Conservation (phyloP, 1,140 invertebrate species). For the Bradysia coprophila region DNA sequence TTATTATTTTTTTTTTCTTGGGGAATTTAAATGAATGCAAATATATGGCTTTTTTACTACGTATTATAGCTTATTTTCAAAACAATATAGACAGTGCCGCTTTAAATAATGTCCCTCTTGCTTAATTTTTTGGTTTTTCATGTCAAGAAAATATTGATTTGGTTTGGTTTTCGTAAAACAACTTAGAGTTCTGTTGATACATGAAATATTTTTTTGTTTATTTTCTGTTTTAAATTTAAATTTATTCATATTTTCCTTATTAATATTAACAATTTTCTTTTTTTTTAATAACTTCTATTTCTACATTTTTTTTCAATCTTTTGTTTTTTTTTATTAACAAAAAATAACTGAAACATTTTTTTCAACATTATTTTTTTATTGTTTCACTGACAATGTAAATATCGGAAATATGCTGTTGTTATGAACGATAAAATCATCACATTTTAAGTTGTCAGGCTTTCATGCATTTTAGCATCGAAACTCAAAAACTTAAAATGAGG, state of each 20-base stretch:
- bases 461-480: too few species aligned
- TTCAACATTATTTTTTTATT: not conserved
- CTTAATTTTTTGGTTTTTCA: not conserved
- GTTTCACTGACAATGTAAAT: not conserved
- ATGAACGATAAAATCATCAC: too few species aligned
- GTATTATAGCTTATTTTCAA: not conserved
- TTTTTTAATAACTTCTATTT: not conserved
- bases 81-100: not conserved
- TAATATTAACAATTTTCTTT: not conserved
- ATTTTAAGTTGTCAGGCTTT: too few species aligned
- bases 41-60: not conserved
- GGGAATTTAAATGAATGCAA: not conserved
- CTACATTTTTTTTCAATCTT: not conserved
- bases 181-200: not conserved
- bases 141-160: not conserved
- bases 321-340: not conserved
- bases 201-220: not conserved
- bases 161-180: too few species aligned
- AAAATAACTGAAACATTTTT: not conserved
- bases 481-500: too few species aligned
- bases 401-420: too few species aligned
- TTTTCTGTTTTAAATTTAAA: not conserved
- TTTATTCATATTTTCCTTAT: not conserved
- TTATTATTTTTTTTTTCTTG: constrained; percentile 1
- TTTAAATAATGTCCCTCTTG: not conserved